Base-by-base conservation (phyloP, 2,888 invertebrate genomes). In the Heteromyza rotundicornis region DNA sequence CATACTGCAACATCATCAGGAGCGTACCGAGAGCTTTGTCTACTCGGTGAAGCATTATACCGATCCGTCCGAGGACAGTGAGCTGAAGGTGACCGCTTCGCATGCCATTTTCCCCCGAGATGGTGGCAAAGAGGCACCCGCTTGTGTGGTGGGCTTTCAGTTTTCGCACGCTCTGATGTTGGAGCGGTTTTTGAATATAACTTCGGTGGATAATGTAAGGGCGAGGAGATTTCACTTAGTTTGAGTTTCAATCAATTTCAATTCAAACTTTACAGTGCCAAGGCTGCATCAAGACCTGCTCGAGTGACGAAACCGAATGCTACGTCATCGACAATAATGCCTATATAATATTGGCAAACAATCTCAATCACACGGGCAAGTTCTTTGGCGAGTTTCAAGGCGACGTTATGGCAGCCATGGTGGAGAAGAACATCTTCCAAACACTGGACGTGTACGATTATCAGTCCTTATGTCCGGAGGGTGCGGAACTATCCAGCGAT, bases 281-380 rank as follows among this genome's bases (percentile, higher is more conserved):
- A 16, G 80, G 84, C 20, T 87, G 87, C 68, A 76, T 85, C 69
- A 71, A 83, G 66, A 88, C 85, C n/a, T 89, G 89, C 70, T 82
- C 86, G 61, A 85, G 86, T n/a, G 86, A 87, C 24, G 85, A 86
- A 50, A 85, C 90, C 68, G 89, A 91, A 67, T 97, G 96, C 78
- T 96, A 92, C 79, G 86, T 97, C n/a, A 86, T 97, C 47, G 97
- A 97, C 79, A 92, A 92, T 79, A 94, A 95, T 73, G 97, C 95
- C 0, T 97, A 95, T 80, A 87, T 96, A 1, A 85, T 94, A 10
- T 89, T 93, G 0, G 80, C 82, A 1, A 87, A 89, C 70, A 85
- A 88, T 19, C 83, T 85, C 35, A 85, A 87, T 40, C 86, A 91
- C 55, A 91, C 91, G 0, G 96, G 96, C 0, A 86, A 86, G 70